Evolutionary conservation across 2,797 vertebrate species (phyloP).

Genomic region (Pantherophis alleghaniensis): DNA sequence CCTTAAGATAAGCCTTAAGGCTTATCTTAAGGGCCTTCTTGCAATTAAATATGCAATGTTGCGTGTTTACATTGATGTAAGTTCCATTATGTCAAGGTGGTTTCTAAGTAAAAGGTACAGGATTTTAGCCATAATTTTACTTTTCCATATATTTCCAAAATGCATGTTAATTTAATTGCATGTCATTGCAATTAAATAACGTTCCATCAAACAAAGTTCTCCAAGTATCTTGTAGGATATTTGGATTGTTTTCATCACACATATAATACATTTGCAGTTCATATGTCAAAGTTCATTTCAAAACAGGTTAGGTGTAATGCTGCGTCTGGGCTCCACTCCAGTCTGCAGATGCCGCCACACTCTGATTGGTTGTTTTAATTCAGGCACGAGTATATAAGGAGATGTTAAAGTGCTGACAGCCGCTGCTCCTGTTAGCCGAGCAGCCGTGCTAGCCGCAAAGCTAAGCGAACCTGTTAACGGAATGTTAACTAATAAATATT

Average conservation of each 20-base stretch:
- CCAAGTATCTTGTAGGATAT: neutral
- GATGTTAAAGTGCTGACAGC: too few species aligned
- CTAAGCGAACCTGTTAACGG: too few species aligned
- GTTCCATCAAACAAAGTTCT: neutral
- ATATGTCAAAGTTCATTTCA: neutral
- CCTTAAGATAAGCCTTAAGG: neutral
- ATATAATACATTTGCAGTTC: neutral
- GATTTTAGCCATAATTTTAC: neutral
- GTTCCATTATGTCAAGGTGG: too few species aligned
- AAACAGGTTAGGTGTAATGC: neutral
- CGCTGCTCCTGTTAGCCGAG: too few species aligned
- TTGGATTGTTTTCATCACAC: neutral
- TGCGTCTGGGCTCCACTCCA: too few species aligned
- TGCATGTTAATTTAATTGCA: too few species aligned
- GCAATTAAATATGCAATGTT: neutral
- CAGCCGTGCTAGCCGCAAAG: too few species aligned
- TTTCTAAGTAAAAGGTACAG: neutral
- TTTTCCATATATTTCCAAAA: neutral
- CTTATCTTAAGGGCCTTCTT: neutral
- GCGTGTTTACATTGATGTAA: neutral
- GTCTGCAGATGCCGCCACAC: rapidly evolving
- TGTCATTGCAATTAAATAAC: neutral
- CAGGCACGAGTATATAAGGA: too few species aligned
- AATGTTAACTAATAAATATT: too few species aligned
- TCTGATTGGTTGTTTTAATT: too few species aligned